These are phyloP conservation scores for Sciurus carolinensis DNA, from an alignment of 2,797 vertebrate species.

Conservation along the genomic window DNA sequence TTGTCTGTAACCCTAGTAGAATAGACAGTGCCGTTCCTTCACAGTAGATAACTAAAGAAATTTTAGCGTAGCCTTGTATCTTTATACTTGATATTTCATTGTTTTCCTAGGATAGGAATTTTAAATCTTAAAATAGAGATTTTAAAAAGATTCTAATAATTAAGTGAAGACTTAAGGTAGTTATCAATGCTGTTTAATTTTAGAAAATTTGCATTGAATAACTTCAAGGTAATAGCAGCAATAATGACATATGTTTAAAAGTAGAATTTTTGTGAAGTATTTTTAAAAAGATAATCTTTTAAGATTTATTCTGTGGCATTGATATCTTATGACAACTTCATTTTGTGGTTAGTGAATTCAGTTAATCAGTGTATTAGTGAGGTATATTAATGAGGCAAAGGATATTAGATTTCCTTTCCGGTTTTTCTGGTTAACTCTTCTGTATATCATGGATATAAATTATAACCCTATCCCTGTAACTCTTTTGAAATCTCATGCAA, in stretches of 20 bases:
- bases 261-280: constrained; percentile 38
- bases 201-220: constrained; percentile 42
- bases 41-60: constrained; percentile 23
- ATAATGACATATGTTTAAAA: constrained; percentile 16
- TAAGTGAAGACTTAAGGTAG: background rate
- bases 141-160: background rate
- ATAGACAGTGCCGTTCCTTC: background rate
- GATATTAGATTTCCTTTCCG: constrained; percentile 10
- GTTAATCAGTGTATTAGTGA: background rate
- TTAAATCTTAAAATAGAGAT: constrained; percentile 34
- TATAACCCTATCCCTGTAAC: background rate
- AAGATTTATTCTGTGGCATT: background rate
- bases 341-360: constrained; percentile 54
- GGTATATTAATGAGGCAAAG: background rate
- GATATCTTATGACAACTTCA: background rate
- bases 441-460: background rate
- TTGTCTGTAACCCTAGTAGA: background rate
- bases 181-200: constrained; percentile 1
- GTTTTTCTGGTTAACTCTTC: constrained; percentile 35
- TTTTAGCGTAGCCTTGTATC: background rate
- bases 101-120: background rate
- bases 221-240: background rate
- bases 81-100: background rate
- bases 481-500: constrained; percentile 47
- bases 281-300: constrained; percentile 8